phyloP scores from a whole-genome alignment of 2,888 invertebrate species.

The Oscheius sp. region DNA sequence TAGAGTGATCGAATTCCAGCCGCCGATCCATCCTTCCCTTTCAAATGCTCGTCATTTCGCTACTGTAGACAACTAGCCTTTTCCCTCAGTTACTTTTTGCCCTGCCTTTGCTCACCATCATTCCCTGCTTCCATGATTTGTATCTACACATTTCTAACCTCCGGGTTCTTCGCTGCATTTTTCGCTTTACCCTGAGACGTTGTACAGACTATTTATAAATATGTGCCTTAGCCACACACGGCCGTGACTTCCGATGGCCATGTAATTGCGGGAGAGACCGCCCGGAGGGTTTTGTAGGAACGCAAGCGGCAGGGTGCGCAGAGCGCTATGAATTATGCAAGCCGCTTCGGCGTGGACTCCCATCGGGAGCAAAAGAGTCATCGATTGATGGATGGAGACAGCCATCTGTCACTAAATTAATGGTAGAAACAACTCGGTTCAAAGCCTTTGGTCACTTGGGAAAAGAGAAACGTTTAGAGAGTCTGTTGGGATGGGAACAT shows the following conservation, averaged over 20 bases:
- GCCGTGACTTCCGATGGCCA: background rate
- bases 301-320: background rate
- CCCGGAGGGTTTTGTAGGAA: background rate
- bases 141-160: conserved; percentile 2
- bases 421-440: background rate
- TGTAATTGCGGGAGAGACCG: background rate
- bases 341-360: background rate
- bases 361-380: conserved; percentile 4
- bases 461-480: too few relatives aligned
- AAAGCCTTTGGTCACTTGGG: too few relatives aligned
- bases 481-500: too few relatives aligned
- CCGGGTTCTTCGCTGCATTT: conserved; percentile 1
- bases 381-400: conserved; percentile 13
- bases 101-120: background rate
- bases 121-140: conserved; percentile 4
- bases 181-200: background rate
- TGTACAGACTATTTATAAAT: conserved; percentile 13
- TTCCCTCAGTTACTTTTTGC: background rate
- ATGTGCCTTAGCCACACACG: background rate
- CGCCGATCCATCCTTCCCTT: conserved; percentile 80
- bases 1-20: conserved; percentile 94
- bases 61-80: background rate
- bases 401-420: background rate
- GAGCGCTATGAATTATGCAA: conserved; percentile 16
- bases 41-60: conserved; percentile 3